A percentile compares a stretch with the other conserved stretches of the same genome.
Conservation (phyloP, 2,797 vertebrate species). For the Myioborus melanocephalus region DNA sequence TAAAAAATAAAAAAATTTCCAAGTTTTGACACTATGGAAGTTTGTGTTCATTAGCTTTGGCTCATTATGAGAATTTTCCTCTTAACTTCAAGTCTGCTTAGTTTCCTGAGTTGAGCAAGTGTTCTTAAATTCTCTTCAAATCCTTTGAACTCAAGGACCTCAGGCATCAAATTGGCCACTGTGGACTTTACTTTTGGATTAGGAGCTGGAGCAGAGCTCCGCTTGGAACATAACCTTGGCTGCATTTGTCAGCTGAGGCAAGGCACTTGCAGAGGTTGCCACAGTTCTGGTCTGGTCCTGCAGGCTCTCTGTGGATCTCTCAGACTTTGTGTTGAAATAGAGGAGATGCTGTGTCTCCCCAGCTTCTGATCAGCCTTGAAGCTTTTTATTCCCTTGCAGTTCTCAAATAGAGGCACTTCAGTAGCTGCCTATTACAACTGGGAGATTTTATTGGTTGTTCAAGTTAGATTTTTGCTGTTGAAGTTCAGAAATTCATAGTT, state of each 20-base stretch:
- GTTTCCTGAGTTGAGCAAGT: background rate
- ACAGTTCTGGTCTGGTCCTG: background rate
- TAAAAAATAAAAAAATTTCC: background rate
- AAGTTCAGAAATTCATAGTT: background rate
- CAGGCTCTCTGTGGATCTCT: conserved; percentile 34
- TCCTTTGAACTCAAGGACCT: background rate
- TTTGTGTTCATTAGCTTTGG: conserved; percentile 8
- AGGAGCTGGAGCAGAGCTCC: background rate
- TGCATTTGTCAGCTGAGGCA: background rate
- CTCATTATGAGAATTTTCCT: background rate
- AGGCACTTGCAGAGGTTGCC: background rate
- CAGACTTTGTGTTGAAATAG: background rate
- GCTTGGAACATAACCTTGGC: conserved; percentile 9
- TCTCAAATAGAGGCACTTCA: background rate
- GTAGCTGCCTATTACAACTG: background rate
- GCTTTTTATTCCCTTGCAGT: background rate
- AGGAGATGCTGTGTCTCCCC: background rate
- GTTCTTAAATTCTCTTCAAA: conserved; percentile 10
- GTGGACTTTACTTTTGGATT: conserved; percentile 6
- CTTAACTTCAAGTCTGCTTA: background rate
- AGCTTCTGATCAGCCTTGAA: background rate
- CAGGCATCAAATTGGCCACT: background rate
- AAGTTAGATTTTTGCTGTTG: background rate
- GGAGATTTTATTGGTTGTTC: background rate
- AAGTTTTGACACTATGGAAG: background rate